Evolutionary conservation across 1,140 invertebrate genomes (phyloP), one percentile per base, ranked within the genome.

Genomic region (Zaprionus vittiger): DNA sequence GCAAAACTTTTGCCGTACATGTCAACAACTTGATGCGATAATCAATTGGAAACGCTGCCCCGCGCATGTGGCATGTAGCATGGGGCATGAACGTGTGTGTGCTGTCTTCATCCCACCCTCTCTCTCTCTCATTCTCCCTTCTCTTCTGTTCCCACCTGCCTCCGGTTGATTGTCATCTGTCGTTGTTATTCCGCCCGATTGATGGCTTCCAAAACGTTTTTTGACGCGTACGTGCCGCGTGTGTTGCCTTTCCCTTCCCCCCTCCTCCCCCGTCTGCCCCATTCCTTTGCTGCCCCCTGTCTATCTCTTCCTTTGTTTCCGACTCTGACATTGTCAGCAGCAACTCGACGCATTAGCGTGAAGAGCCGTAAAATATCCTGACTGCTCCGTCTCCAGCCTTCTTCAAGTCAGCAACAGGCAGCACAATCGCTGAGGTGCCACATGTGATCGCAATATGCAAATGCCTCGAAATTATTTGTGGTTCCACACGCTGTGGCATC

Each of bases 201-300:
- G 78, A 82, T 82, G 73, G 73, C 67, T 67, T 70, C 66, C 73
- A 77, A 72, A 82, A 73, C 60, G 77, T 37, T 77, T 82, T 73
- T 71, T 73, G 69, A 73, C 80, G 80, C 64, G 74, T 70, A 77
- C 77, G 78, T 78, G 65, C 67, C 38, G 69, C 63, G 44, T 65
- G 56, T 72, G 60, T 34, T 47, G 41, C 41, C 9, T 34, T 34
- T 0, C 31, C 9, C 9, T 34, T 31, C 28, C 28, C 28, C 31
- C 9, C 31, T 34, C 28, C 28, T 37, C 34, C 34, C 3, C 2
- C 11, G 20, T 14, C 37, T 38, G 12, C 5, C 4, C 14, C 6
- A 17, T 47, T 15, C 41, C n/a, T 20, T 17, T 47, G 1, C 2
- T 44, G 26, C 17, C n/a, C n/a, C 0, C 17, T 57, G 31, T 20